A percentile compares a stretch with the other conserved stretches of the same genome.
Evolutionary conservation across 2,888 invertebrate species (phyloP).

Genomic region (Standfussiana lucernea): DNA sequence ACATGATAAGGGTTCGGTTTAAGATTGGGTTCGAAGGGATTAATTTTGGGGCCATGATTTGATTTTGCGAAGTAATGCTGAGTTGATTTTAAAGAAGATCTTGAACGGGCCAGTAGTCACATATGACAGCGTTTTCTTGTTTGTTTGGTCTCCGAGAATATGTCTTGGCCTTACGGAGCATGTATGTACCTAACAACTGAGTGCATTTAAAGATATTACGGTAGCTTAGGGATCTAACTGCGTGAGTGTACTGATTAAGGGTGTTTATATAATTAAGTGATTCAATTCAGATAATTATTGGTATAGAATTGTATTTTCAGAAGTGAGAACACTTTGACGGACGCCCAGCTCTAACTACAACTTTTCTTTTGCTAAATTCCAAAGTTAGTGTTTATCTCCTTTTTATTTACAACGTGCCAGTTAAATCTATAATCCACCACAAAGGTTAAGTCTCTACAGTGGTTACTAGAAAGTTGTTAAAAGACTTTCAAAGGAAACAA

Average conservation of each 20-base stretch:
- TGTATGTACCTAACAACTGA: neutral
- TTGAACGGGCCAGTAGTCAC: neutral
- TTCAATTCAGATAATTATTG: neutral
- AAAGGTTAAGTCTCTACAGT: neutral
- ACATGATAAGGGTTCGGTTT: conserved; percentile 54
- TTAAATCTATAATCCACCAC: neutral
- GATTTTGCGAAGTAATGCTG: conserved; percentile 21
- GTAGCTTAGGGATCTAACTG: neutral
- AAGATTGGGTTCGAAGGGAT: conserved; percentile 42
- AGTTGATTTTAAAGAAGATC: neutral
- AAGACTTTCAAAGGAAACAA: neutral
- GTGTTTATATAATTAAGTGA: neutral
- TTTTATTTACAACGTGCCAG: neutral
- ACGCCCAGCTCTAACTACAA: neutral
- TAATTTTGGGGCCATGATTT: conserved; percentile 42
- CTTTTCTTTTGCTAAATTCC: neutral
- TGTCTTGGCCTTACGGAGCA: neutral
- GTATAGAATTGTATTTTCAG: neutral
- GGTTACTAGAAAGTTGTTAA: neutral
- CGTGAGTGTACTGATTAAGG: neutral
- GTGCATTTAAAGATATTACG: neutral
- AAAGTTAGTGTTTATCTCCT: neutral
- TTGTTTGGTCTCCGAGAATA: neutral
- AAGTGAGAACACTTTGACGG: neutral
- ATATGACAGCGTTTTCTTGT: neutral